phyloP scores from a whole-genome alignment of 2,113 vertebrate genomes.

The Dolichotis patagonum region DNA sequence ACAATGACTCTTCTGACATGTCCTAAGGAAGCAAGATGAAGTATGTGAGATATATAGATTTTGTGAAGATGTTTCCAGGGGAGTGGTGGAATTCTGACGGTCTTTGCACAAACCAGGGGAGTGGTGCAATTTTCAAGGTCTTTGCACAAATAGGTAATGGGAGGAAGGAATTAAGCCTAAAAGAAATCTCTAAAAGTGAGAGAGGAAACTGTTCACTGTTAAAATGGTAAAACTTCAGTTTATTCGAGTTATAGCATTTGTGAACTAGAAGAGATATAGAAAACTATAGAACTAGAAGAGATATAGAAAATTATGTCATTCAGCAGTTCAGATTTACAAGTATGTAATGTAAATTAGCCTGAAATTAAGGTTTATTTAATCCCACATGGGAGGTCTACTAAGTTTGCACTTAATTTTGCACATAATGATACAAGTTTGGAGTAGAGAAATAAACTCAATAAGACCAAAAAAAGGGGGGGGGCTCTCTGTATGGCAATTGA shows the following conservation, averaged over 20 bases:
- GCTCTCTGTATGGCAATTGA: not conserved
- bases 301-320: not conserved
- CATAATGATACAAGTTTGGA: not conserved
- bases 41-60: not conserved
- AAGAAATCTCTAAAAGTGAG: not conserved
- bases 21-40: not conserved
- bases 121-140: not conserved
- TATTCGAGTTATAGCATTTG: not conserved
- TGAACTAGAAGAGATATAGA: not conserved
- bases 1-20: not conserved
- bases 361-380: not conserved
- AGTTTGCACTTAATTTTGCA: not conserved
- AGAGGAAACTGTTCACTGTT: not conserved
- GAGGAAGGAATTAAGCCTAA: not conserved
- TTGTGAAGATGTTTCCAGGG: not conserved
- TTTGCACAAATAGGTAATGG: not conserved
- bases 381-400: not conserved
- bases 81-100: not conserved
- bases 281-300: conserved; percentile 17
- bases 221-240: not conserved
- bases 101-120: not conserved
- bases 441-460: not conserved
- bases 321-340: not conserved
- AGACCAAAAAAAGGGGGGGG: not conserved
- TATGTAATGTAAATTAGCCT: not conserved